Evolutionary conservation across 2,113 vertebrate species (phyloP).

Genomic region (Haemorhous mexicanus): DNA sequence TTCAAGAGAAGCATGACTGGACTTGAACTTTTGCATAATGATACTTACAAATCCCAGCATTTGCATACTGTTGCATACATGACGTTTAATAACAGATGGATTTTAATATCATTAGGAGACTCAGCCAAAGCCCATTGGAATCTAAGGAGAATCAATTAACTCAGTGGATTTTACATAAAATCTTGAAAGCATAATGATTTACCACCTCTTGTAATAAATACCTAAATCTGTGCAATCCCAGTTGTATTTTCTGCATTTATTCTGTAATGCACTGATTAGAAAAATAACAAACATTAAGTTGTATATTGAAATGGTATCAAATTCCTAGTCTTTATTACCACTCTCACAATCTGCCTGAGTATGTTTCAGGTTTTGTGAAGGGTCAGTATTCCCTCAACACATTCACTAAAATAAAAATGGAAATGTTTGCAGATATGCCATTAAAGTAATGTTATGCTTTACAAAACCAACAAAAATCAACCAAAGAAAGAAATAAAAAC

Average conservation of each 20-base stretch:
- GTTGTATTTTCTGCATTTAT: conserved; percentile 22
- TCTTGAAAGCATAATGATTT: conserved; percentile 13
- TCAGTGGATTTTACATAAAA: conserved; percentile 20
- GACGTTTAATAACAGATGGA: conserved; percentile 26
- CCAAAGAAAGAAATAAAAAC: background rate
- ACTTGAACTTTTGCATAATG: conserved; percentile 19
- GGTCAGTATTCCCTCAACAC: background rate
- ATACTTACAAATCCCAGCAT: background rate
- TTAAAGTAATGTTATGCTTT: background rate
- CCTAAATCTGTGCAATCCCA: conserved; percentile 36
- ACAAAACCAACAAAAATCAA: background rate
- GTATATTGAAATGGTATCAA: conserved; percentile 58
- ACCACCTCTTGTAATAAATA: conserved; percentile 4
- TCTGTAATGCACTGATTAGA: conserved; percentile 49
- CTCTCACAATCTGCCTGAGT: background rate
- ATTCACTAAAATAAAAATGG: background rate
- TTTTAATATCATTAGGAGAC: conserved; percentile 41
- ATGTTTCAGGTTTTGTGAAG: background rate
- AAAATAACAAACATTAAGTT: conserved; percentile 41
- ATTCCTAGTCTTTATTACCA: conserved; percentile 55
- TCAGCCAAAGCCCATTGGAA: background rate
- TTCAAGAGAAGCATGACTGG: background rate
- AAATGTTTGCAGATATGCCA: background rate
- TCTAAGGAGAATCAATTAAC: background rate
- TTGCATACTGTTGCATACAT: conserved; percentile 17